Evolutionary conservation across 2,797 vertebrate species (phyloP).

Genomic region (Peromyscus aztecus): DNA sequence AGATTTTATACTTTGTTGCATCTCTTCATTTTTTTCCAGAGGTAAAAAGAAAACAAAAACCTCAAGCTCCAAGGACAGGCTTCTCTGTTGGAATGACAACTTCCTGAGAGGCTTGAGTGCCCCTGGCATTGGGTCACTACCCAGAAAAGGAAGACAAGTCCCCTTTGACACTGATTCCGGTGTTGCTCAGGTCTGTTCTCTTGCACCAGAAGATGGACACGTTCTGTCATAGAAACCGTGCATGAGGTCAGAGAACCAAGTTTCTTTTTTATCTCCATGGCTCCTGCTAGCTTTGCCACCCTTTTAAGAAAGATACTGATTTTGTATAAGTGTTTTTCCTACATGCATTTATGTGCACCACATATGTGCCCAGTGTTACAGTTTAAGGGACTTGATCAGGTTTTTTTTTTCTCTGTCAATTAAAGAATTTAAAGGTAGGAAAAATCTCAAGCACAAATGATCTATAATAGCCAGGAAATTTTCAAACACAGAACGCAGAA

Average conservation of each 20-base stretch:
- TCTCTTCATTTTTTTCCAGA: slow-evolving; percentile 10
- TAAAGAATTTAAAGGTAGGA: background rate
- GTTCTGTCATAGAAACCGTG: background rate
- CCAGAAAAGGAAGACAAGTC: background rate
- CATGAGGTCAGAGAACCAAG: background rate
- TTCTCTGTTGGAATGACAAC: slow-evolving; percentile 6
- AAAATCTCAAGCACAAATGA: background rate
- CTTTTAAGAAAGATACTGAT: background rate
- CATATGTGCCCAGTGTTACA: background rate
- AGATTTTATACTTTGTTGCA: slow-evolving; percentile 12
- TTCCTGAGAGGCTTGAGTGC: background rate
- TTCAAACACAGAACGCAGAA: background rate
- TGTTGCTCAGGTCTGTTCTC: background rate
- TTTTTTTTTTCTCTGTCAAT: background rate
- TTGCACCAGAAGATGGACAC: slow-evolving; percentile 16
- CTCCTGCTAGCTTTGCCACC: background rate
- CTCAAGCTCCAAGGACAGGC: background rate
- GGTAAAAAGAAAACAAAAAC: background rate
- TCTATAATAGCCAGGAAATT: background rate
- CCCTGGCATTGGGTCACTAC: background rate
- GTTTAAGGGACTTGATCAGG: background rate
- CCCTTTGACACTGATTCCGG: background rate
- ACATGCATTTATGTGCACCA: background rate
- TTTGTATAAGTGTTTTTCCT: background rate
- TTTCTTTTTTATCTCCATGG: background rate